Percentiles rank a stretch among this genome's conserved stretches.
phyloP scores from a whole-genome alignment of 2,888 invertebrate species.

The Lochmaea crataegi region DNA sequence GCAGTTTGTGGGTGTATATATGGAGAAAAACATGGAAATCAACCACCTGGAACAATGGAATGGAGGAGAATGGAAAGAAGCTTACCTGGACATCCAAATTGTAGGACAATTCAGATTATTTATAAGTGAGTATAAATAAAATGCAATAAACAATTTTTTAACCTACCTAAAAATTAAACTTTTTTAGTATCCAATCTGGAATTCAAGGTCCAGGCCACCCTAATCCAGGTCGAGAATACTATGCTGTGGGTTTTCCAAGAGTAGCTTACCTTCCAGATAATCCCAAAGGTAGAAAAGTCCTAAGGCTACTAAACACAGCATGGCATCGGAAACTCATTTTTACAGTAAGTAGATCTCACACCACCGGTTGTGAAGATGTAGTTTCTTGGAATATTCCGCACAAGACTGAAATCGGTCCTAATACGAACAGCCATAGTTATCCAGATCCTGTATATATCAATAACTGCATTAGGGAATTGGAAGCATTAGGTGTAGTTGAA shows the following conservation, averaged over 20 bases:
- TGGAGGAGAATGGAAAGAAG: slow-evolving; percentile 78
- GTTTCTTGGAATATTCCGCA: slow-evolving; percentile 94
- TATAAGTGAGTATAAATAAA: slow-evolving; percentile 73
- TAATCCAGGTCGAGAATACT: slow-evolving; percentile 85
- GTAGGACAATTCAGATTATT: slow-evolving; percentile 83
- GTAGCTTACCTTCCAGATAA: slow-evolving; percentile 87
- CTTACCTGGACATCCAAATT: slow-evolving; percentile 76
- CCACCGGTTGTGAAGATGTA: slow-evolving; percentile 91
- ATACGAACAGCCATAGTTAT: slow-evolving; percentile 72
- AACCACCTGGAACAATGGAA: slow-evolving; percentile 86
- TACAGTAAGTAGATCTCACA: slow-evolving; percentile 83
- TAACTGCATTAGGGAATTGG: slow-evolving; percentile 71
- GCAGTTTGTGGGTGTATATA: slow-evolving; percentile 88
- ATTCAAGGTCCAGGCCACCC: slow-evolving; percentile 85
- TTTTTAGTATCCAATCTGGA: slow-evolving; percentile 84
- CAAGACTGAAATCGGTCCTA: slow-evolving; percentile 79
- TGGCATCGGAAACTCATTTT: slow-evolving; percentile 88
- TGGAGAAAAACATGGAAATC: slow-evolving; percentile 83
- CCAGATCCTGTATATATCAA: slow-evolving; percentile 83
- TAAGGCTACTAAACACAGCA: slow-evolving; percentile 80
- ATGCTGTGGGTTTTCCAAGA: slow-evolving; percentile 88
- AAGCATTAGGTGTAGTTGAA: slow-evolving; percentile 70
- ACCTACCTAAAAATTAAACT: slow-evolving; percentile 21
- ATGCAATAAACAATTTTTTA: neutral
- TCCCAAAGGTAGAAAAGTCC: slow-evolving; percentile 80